These are phyloP conservation scores for Agrochola lychnidis DNA, from an alignment of 2,888 invertebrate genomes.

Conservation along the genomic window DNA sequence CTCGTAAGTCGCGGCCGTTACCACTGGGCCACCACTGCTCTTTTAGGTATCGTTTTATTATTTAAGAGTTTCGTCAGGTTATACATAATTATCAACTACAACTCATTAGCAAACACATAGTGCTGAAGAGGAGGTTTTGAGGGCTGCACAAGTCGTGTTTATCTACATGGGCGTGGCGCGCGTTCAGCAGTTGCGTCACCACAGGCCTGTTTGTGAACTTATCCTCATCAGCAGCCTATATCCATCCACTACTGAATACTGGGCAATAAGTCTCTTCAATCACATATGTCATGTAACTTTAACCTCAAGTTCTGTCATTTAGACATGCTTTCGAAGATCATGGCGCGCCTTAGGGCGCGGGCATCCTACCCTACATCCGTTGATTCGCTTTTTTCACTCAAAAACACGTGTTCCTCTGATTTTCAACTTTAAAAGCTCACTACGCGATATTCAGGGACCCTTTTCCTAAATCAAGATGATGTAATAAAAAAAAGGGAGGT, in stretches of 20 bases:
- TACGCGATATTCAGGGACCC: too few relatives aligned
- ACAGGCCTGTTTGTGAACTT: too few relatives aligned
- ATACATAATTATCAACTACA: too few relatives aligned
- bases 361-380: background rate
- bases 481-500: too few relatives aligned
- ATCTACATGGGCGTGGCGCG: conserved; percentile 1
- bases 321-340: background rate
- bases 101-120: background rate
- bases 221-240: background rate
- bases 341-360: too few relatives aligned
- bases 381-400: background rate
- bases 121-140: too few relatives aligned
- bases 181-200: background rate
- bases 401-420: background rate
- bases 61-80: background rate
- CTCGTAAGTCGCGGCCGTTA: too few relatives aligned
- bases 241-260: background rate
- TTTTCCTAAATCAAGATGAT: too few relatives aligned
- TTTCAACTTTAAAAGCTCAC: background rate
- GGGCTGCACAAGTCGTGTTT: too few relatives aligned
- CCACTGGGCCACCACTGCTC: too few relatives aligned
- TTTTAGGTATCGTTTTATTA: background rate
- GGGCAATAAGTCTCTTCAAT: background rate
- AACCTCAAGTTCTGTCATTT: background rate
- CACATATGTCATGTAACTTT: background rate